A percentile compares a stretch with the other conserved stretches of the same genome.
Evolutionary conservation across 2,888 invertebrate genomes (phyloP).

Genomic region (Coenonympha glycerion): DNA sequence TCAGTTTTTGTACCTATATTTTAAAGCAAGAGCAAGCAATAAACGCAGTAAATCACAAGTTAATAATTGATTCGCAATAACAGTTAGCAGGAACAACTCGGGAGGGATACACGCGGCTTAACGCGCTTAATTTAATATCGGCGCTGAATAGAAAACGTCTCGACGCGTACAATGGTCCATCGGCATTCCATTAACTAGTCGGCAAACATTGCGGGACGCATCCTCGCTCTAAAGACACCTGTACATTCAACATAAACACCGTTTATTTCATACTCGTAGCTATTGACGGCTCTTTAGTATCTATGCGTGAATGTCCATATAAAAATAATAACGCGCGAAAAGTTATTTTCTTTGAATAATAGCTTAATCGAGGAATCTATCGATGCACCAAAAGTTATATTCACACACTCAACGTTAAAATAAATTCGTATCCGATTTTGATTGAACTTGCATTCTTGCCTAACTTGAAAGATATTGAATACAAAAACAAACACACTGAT

Average conservation of each 20-base stretch:
- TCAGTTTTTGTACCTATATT: no score
- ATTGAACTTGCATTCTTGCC: no score
- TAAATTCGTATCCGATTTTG: no score
- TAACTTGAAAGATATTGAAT: no score
- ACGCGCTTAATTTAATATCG: slow-evolving; percentile 59
- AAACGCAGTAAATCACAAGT: slow-evolving; percentile 25
- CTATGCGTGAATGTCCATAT: no score
- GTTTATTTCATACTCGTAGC: background rate
- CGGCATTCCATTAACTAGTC: slow-evolving; percentile 71
- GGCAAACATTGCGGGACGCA: slow-evolving; percentile 62
- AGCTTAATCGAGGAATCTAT: no score
- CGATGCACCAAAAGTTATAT: no score
- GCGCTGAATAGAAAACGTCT: slow-evolving; percentile 62
- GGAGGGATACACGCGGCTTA: slow-evolving; percentile 43
- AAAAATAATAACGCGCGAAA: no score
- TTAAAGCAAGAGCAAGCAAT: slow-evolving; percentile 10
- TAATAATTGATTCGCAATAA: slow-evolving; percentile 28
- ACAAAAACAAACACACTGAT: no score
- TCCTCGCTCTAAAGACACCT: slow-evolving; percentile 44
- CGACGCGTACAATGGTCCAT: slow-evolving; percentile 61
- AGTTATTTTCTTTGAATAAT: no score
- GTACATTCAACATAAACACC: slow-evolving; percentile 18
- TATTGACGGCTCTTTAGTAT: no score
- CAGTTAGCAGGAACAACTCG: slow-evolving; percentile 45
- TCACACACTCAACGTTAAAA: no score